Evolutionary conservation across 2,888 invertebrate genomes (phyloP).

Genomic region (Conchocele bisecta): DNA sequence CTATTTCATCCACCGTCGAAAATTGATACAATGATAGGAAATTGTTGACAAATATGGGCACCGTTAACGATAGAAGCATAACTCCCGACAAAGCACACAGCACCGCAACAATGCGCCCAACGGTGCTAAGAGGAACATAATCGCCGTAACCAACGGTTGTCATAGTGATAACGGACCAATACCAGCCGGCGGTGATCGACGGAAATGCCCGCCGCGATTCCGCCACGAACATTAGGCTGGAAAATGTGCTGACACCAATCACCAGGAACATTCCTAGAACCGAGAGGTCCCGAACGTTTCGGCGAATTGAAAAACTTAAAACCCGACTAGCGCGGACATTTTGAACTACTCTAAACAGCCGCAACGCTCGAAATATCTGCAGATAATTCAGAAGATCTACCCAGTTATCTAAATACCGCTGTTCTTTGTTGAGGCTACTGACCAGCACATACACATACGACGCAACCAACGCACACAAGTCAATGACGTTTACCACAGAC

Average conservation of each 20-base stretch:
- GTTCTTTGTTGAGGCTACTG: constrained; percentile 14
- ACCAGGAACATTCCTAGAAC: constrained; percentile 41
- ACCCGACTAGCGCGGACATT: constrained; percentile 52
- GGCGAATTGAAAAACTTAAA: constrained; percentile 38
- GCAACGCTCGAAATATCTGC: constrained; percentile 49
- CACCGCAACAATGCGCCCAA: constrained; percentile 39
- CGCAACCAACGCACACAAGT: constrained; percentile 36
- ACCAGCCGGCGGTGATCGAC: constrained; percentile 55
- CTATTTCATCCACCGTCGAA: constrained; percentile 37
- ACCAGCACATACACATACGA: constrained; percentile 30
- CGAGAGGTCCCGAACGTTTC: constrained; percentile 44
- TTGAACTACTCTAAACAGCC: constrained; percentile 49
- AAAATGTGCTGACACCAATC: constrained; percentile 46
- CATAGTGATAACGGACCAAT: constrained; percentile 60
- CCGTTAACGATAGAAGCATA: constrained; percentile 49
- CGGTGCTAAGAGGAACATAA: constrained; percentile 40
- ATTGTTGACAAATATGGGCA: constrained; percentile 62
- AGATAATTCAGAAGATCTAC: constrained; percentile 41
- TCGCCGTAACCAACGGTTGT: constrained; percentile 66
- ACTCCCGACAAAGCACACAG: constrained; percentile 52
- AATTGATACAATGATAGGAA: constrained; percentile 56
- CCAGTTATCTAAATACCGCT: constrained; percentile 37
- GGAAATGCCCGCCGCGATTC: constrained; percentile 29
- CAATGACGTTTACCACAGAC: constrained; percentile 44
- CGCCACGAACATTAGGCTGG: constrained; percentile 50